Conservation (phyloP, 2,113 vertebrate species). For the Dipodomys ordii region DNA sequence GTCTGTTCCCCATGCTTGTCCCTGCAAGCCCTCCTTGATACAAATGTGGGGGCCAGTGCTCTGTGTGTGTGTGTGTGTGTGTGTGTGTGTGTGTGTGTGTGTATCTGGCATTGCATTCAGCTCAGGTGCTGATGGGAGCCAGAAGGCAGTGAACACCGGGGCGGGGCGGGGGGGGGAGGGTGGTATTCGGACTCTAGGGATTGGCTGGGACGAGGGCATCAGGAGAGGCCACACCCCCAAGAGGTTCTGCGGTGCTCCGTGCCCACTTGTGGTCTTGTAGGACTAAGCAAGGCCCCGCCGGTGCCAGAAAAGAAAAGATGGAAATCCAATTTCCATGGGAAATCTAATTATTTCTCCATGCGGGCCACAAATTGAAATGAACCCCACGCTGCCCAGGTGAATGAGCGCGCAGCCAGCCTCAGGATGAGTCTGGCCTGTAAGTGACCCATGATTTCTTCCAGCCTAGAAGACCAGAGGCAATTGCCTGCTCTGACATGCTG, state of each 20-base stretch:
- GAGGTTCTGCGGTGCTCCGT: not conserved
- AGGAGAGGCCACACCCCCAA: not conserved
- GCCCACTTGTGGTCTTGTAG: not conserved
- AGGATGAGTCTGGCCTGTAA: not conserved
- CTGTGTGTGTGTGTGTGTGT: too few relatives aligned
- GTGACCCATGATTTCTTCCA: not conserved
- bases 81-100: too few relatives aligned
- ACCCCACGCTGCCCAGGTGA: not conserved
- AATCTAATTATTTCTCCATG: slow-evolving; percentile 44
- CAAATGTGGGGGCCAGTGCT: not conserved
- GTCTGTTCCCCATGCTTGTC: not conserved
- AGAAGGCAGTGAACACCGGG: fast-evolving
- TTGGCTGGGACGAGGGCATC: not conserved
- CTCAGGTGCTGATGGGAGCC: not conserved
- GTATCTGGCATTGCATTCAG: fast-evolving
- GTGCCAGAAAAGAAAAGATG: not conserved
- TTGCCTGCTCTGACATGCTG: not conserved
- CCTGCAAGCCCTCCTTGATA: not conserved
- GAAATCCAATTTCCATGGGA: slow-evolving; percentile 41
- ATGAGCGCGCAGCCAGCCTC: not conserved
- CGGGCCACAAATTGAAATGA: slow-evolving; percentile 53
- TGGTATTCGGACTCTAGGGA: not conserved
- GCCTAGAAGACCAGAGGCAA: not conserved
- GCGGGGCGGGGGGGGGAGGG: too few relatives aligned
- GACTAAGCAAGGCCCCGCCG: not conserved